Base-by-base conservation (phyloP, 2,113 vertebrate species). In the Datnioides undecimradiatus region DNA sequence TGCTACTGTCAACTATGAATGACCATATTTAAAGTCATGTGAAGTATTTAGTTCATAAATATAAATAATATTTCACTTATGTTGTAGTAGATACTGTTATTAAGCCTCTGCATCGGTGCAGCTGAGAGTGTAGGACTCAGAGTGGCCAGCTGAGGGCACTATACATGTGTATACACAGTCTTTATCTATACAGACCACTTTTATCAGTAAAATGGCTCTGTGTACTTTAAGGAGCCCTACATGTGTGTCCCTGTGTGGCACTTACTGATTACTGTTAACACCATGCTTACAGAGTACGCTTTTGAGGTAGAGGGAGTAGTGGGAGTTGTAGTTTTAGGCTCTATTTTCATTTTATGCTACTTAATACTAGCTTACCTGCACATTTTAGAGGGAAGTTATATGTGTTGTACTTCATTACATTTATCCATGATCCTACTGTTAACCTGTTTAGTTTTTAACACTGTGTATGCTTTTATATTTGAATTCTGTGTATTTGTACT, bases 71-170 rank as follows among this genome's bases (percentile, higher is more conserved):
- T 49, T 46, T 41, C 41, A 62, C 25, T 62, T 5, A 2, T 23
- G 17, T 40, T 29, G 14, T 17, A 25, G 10, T 68, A 34, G 29
- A 14, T 58, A 11, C n/a, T 51, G 3, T 16, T 19, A 11, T 75
- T 13, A 59, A 48, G 33, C n/a, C 41, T 58, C 21, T 67, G 66
- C 23, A 59, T 31, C 2, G 6, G 2, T 5, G n/a, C 16, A 57
- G 60, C 54, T 41, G 2, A 46, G 12, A 12, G 40, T 54, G 64
- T 23, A 77, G 54, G 38, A 75, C 54, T n/a, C 16, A 36, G 2
- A 65, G 21, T 38, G 58, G 51, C 45, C 58, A 77, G 64, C 10
- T 57, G 58, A 48, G 73, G 36, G 54, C 75, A 19, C 54, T 52
- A 23, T 36, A 9, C n/a, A n/a, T n/a, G n/a, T n/a, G n/a, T n/a